Base-by-base conservation (phyloP, 2,797 vertebrate species). In the Siniperca obscura region DNA sequence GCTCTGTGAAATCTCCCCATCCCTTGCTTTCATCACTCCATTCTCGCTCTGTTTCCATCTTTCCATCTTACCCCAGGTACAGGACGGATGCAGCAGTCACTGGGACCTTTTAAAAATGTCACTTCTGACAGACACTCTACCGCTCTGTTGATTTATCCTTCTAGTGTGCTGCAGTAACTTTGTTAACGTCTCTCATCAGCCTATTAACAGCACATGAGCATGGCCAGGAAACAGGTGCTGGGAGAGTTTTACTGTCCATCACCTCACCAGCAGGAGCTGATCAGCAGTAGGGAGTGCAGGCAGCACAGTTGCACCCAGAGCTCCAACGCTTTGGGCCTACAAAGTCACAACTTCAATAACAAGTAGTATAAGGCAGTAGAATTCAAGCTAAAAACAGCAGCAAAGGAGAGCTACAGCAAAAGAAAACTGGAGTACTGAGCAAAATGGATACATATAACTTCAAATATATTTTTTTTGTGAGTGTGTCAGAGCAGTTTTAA, bases 181-280 rank as follows among this genome's bases (percentile, higher is more conserved):
- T 92, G 90, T 95, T 92, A 93, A 93, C 52, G 86, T 92, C 92
- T 93, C 94, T 94, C 93, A 90, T 93, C 94, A 91, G 92, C 87
- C 89, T 90, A 91, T 95, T 94, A 95, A 94, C 93, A 89, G 91
- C 88, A 78, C 86, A 89, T 85, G 83, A 93, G 91, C 89, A 67
- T 83, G 78, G 89, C 86, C 90, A 91, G 88, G 82, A 92, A 94
- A 91, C 94, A 95, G 94, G 92, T 95, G 93, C 90, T 82, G 80
- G 64, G 84, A 92, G 87, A 82, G 83, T 89, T 94, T 92, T 90
- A 93, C 86, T 88, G 90, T 92, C 93, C 87, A 81, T 94, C 93
- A 90, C 81, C 88, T 88, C 89, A 76, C 48, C 79, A 82, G 86
- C 80, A 82, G 87, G 85, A 91, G 88, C 86, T 71, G 73, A 88